Base-by-base conservation (phyloP, 2,113 vertebrate species). In the Channa argus region DNA sequence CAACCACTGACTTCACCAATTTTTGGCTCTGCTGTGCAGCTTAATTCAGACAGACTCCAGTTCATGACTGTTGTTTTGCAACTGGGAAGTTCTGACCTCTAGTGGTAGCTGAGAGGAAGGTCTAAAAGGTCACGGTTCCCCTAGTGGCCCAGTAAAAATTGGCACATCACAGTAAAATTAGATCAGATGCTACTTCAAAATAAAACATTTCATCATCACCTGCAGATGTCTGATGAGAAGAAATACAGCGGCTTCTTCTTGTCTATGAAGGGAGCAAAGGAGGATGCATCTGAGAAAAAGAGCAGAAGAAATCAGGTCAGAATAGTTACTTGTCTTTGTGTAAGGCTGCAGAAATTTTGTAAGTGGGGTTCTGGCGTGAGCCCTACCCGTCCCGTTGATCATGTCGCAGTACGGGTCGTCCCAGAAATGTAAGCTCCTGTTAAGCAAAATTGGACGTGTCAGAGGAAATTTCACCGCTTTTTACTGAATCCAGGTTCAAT, bases 171-270 rank as follows among this genome's bases (percentile, higher is more conserved):
- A 62, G 56, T 39, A 44, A 14, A 5, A 39, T 34, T 14, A 52
- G 8, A 24, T 37, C 6, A 9, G 14, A n/a, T 3, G 13, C 10
- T 9, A 14, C 6, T 14, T 4, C 15, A 24, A 24, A 24, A 46
- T 4, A 8, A 3, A 56, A n/a, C 73, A 59, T 55, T 6, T 3
- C 5, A 44, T 60, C 13, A n/a, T 86, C 74, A 99, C 98, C 98
- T 97, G 95, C 97, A 98, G 85, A 99, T 98, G 64, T 99, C 98
- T 0, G 98, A 95, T 43, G 95, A 94, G 91, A 97, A 99, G 92
- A 99, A 98, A 8, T 55, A 94, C 3, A 99, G 59, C 0, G 84
- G 60, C 44, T 85, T 82, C 15, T 85, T 44, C 82, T 95, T 96
- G 63, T 96, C 85, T 71, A 99, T 0, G 77, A 95, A 97, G 0